phyloP scores from a whole-genome alignment of 1,140 invertebrate genomes.

The Plectus sambesii region DNA sequence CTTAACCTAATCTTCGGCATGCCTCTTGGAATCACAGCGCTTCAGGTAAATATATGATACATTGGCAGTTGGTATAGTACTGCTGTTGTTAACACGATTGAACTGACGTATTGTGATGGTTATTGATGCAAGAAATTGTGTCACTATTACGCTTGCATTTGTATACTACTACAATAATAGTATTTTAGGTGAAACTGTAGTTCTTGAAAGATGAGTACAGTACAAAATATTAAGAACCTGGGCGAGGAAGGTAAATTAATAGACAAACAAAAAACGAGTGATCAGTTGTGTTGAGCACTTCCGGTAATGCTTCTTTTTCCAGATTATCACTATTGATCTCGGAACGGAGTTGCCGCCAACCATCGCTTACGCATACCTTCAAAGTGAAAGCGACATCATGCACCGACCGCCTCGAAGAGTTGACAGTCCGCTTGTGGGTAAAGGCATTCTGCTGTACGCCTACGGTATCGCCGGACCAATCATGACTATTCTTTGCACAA shows the following conservation, averaged over 20 bases:
- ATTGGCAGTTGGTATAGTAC: too few relatives aligned
- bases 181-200: too few relatives aligned
- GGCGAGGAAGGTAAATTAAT: too few relatives aligned
- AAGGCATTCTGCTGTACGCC: slow-evolving; percentile 22
- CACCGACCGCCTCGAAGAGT: slow-evolving; percentile 31
- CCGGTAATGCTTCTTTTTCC: slow-evolving; percentile 11
- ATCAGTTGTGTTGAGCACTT: background rate
- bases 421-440: slow-evolving; percentile 20
- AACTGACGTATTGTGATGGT: too few relatives aligned
- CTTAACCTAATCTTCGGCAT: slow-evolving; percentile 39
- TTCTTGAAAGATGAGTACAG: too few relatives aligned
- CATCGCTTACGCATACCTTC: slow-evolving; percentile 38
- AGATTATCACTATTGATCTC: slow-evolving; percentile 24
- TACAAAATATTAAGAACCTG: too few relatives aligned
- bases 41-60: too few relatives aligned
- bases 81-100: too few relatives aligned
- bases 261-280: background rate
- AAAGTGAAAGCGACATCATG: slow-evolving; percentile 42
- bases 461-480: slow-evolving; percentile 20
- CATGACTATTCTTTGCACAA: slow-evolving; percentile 14
- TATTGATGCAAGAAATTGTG: too few relatives aligned
- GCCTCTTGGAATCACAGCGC: slow-evolving; percentile 41
- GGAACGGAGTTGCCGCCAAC: slow-evolving; percentile 28
- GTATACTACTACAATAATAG: too few relatives aligned
- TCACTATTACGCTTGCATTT: too few relatives aligned